Base-by-base conservation (phyloP, 2,888 invertebrate genomes). In the Pemphredon lugubris region DNA sequence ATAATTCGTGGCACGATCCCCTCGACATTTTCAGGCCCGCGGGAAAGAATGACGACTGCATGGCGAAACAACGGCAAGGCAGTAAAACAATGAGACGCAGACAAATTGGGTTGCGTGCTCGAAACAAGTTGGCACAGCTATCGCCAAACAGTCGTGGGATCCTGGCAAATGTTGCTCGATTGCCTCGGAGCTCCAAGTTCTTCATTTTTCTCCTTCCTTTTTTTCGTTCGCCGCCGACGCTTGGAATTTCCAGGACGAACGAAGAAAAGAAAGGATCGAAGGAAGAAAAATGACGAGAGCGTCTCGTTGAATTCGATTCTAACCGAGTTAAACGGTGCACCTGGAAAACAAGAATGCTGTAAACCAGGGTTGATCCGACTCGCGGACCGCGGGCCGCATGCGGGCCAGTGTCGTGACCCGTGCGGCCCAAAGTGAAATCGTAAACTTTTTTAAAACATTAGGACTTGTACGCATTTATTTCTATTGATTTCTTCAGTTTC, bases 71-170 rank as follows among this genome's bases (percentile, higher is more conserved):
- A 73, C 47, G 68, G 32, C 58, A 26, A 55, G 32, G 40, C 60
- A 63, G 73, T 83, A 83, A 87, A 88, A 87, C 88, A 88, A 88
- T 87, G 87, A 89, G 88, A 88, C 88, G 84, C 83, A 88, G 89
- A 89, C 88, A 89, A 89, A 89, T 89, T 89, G 88, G 87, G 79
- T 89, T 85, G 89, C 89, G 89, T 89, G 89, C 81, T 84, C 64
- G 84, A 88, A 88, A 87, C 87, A 86, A 89, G 89, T 89, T 89
- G 89, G 89, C 89, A 89, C 87, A 89, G 88, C 87, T 87, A 89
- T 89, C 89, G 87, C 88, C 88, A 87, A 88, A 88, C 87, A 88
- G 87, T 86, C 88, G 88, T 87, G 87, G 86, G 88, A 87, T 83
- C 83, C 73, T 57, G 73, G 81, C 88, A 88, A 88, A 87, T 88